A percentile compares a stretch with the other conserved stretches of the same genome.
Conservation (phyloP, 2,797 vertebrate species). For the Tangara arthus region DNA sequence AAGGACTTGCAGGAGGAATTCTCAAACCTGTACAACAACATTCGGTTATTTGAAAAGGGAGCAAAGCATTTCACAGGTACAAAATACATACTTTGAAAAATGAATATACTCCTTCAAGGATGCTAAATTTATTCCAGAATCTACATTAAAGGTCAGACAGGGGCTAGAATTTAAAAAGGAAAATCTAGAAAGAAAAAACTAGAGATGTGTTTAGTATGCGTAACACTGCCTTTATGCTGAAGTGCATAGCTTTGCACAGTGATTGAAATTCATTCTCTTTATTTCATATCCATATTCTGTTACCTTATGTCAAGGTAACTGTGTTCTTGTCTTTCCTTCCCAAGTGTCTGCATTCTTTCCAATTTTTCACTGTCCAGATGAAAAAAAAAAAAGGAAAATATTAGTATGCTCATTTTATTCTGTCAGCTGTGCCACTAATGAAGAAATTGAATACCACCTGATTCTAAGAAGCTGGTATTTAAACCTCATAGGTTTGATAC, state of each 20-base stretch:
- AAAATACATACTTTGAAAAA: background rate
- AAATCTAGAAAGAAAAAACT: background rate
- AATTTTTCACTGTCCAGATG: too few relatives aligned
- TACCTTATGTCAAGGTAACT: too few relatives aligned
- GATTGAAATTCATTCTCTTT: too few relatives aligned
- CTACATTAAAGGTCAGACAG: background rate
- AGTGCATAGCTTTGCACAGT: too few relatives aligned
- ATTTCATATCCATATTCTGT: too few relatives aligned
- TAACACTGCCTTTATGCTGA: too few relatives aligned
- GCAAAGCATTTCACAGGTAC: conserved; percentile 88
- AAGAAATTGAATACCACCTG: background rate
- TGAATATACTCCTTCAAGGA: background rate
- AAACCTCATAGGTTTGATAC: background rate
- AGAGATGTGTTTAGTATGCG: too few relatives aligned
- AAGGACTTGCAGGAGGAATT: conserved; percentile 96
- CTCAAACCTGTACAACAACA: conserved; percentile 89
- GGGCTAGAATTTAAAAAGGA: background rate
- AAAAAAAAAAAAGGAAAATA: background rate
- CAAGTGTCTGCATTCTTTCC: too few relatives aligned
- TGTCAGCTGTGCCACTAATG: background rate
- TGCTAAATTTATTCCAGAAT: background rate
- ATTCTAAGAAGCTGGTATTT: background rate
- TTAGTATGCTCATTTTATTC: background rate
- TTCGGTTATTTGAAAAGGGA: conserved; percentile 92
- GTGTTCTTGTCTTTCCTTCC: too few relatives aligned